These are phyloP conservation scores for Paragorgia papillata DNA, from an alignment of 92 coral and sea anemone species.

Conservation along the genomic window DNA sequence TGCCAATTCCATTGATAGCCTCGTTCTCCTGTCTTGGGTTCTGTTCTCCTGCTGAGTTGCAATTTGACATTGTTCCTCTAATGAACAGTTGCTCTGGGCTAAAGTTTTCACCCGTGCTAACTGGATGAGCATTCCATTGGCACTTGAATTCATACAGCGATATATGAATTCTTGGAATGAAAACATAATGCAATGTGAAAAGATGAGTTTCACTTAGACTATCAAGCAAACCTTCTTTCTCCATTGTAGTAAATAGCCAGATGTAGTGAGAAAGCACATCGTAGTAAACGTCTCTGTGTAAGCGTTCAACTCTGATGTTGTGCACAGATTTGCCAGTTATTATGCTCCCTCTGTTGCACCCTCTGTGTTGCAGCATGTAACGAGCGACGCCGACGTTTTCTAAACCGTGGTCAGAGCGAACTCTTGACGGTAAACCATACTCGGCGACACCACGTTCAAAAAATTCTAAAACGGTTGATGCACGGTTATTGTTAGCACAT, in stretches of 20 bases:
- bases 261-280: slow-evolving; percentile 42
- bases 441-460: slow-evolving; percentile 51
- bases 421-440: slow-evolving; percentile 69
- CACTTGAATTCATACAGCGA: slow-evolving; percentile 43
- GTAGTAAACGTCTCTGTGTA: slow-evolving; percentile 41
- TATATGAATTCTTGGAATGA: slow-evolving; percentile 49
- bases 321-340: slow-evolving; percentile 25
- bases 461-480: slow-evolving; percentile 54
- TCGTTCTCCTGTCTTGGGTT: too few species aligned
- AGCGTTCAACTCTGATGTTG: slow-evolving; percentile 48
- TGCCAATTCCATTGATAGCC: too few species aligned
- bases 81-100: too few species aligned
- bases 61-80: too few species aligned
- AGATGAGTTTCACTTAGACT: slow-evolving; percentile 53
- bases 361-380: slow-evolving; percentile 57
- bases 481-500: slow-evolving; percentile 61
- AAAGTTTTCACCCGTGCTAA: too few species aligned
- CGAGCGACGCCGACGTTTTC: slow-evolving; percentile 61
- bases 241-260: slow-evolving; percentile 25
- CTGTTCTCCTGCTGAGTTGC: too few species aligned
- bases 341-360: slow-evolving; percentile 57
- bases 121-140: slow-evolving; percentile 58
- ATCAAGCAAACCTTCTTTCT: slow-evolving; percentile 37
- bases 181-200: slow-evolving; percentile 54
- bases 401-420: slow-evolving; percentile 59